Evolutionary conservation across 2,888 invertebrate species (phyloP).

Genomic region (Calephelis perditalis): DNA sequence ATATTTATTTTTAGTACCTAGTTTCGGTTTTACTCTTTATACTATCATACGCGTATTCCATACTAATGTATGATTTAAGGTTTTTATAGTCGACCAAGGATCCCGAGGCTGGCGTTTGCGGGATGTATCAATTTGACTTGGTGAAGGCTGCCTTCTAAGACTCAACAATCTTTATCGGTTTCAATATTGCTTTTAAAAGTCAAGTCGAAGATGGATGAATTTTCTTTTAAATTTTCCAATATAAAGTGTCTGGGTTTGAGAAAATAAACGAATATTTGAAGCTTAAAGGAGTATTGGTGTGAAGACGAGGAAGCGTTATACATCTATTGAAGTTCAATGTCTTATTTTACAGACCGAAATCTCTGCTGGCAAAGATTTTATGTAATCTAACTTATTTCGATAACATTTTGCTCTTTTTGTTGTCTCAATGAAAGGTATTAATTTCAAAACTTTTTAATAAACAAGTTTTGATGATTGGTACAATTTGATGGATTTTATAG

Average conservation of each 20-base stretch:
- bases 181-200: conserved; percentile 11
- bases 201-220: conserved; percentile 10
- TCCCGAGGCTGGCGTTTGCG: conserved; percentile 7
- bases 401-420: too few species aligned
- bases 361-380: too few species aligned
- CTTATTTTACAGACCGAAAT: too few species aligned
- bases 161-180: conserved; percentile 10
- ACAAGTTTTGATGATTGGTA: too few species aligned
- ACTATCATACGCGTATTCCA: background rate
- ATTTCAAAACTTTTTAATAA: too few species aligned
- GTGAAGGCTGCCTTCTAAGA: conserved; percentile 10
- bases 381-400: too few species aligned
- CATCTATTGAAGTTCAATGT: too few species aligned
- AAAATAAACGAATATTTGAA: conserved; percentile 6
- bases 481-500: too few species aligned
- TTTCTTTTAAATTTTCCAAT: conserved; percentile 9
- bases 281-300: conserved; percentile 3
- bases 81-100: conserved; percentile 8
- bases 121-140: conserved; percentile 10
- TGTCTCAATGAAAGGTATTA: too few species aligned
- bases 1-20: too few species aligned
- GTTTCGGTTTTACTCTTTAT: background rate
- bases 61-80: background rate
- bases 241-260: conserved; percentile 6
- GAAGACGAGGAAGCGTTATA: background rate